Evolutionary conservation across 2,797 vertebrate species (phyloP).

Genomic region (Philypnodon macrostomus): DNA sequence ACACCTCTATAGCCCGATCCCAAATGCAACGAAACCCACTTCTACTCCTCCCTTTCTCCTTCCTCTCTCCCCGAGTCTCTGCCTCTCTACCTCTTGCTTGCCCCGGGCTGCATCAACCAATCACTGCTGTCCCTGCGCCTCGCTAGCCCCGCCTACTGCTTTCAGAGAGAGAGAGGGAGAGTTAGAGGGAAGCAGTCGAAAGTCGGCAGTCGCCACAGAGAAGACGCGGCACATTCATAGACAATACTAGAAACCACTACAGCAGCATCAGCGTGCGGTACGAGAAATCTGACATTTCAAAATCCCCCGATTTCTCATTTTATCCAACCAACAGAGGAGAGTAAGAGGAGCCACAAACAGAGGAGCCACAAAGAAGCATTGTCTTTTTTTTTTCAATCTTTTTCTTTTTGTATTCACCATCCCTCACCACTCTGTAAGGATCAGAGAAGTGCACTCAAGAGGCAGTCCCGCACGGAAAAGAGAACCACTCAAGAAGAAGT

Average conservation of each 20-base stretch:
- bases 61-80: slow-evolving; percentile 2
- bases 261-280: slow-evolving; percentile 7
- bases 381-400: not conserved
- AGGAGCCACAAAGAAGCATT: not conserved
- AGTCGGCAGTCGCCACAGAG: slow-evolving; percentile 12
- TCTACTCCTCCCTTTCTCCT: not conserved
- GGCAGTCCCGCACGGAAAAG: slow-evolving; percentile 20
- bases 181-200: slow-evolving; percentile 8
- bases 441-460: slow-evolving; percentile 30
- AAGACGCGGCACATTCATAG: not conserved
- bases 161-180: slow-evolving; percentile 8
- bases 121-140: slow-evolving; percentile 13
- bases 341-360: not conserved
- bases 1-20: slow-evolving; percentile 42
- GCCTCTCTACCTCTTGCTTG: not conserved
- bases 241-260: slow-evolving; percentile 18
- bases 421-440: slow-evolving; percentile 14
- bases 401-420: slow-evolving; percentile 6
- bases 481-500: slow-evolving; percentile 3
- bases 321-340: not conserved
- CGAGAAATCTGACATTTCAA: too few relatives aligned
- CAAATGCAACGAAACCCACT: slow-evolving; percentile 21
- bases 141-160: slow-evolving; percentile 41
- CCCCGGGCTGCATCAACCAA: slow-evolving; percentile 25
- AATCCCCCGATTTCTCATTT: too few relatives aligned